Percentiles rank a stretch among this genome's conserved stretches.
phyloP scores from a whole-genome alignment of 2,888 invertebrate genomes.

The Sussaba pulchella region DNA sequence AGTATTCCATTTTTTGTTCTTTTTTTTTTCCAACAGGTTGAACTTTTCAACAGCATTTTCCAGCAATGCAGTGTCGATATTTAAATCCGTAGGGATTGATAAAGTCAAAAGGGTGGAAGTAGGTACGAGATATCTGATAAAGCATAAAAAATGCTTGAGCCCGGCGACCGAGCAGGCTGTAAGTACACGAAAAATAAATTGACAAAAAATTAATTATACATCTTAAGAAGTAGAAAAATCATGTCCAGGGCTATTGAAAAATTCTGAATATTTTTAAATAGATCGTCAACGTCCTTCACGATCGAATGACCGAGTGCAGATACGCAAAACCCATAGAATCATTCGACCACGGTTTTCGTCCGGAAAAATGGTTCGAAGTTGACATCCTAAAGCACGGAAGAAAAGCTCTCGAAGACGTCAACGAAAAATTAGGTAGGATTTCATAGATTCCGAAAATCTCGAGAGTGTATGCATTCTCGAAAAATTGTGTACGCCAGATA shows the following conservation, averaged over 20 bases:
- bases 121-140: constrained; percentile 91
- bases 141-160: constrained; percentile 83
- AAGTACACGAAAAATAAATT: constrained; percentile 59
- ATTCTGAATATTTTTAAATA: constrained; percentile 75
- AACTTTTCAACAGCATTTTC: constrained; percentile 98
- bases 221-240: neutral
- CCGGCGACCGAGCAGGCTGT: constrained; percentile 79
- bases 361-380: constrained; percentile 92
- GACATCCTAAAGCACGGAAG: constrained; percentile 92
- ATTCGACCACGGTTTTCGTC: constrained; percentile 86
- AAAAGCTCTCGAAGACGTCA: constrained; percentile 92
- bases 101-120: constrained; percentile 93
- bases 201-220: neutral
- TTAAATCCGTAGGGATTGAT: constrained; percentile 92
- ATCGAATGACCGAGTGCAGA: constrained; percentile 96
- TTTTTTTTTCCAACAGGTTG: constrained; percentile 86
- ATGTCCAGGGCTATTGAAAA: neutral
- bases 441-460: constrained; percentile 33
- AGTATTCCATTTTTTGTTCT: too few relatives aligned
- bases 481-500: too few relatives aligned
- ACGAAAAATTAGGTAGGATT: constrained; percentile 88
- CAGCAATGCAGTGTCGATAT: constrained; percentile 98
- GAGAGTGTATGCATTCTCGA: too few relatives aligned
- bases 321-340: constrained; percentile 88
- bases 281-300: constrained; percentile 90